Conservation (phyloP, 2,888 invertebrate species). For the Protodeltote pygarga region DNA sequence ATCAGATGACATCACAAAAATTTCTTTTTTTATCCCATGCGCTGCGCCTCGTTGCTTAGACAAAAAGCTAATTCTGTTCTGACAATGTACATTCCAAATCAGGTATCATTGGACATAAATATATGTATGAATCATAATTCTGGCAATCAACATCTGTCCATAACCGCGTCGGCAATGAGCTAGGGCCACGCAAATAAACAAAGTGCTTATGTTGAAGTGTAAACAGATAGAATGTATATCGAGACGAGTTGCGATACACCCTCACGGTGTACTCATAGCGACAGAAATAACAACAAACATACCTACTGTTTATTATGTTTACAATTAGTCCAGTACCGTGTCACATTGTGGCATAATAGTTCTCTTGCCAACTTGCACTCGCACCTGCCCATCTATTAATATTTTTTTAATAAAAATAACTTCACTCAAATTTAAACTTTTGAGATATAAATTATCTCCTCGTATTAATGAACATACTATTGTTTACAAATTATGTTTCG, state of each 20-base stretch:
- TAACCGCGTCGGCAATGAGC: constrained; percentile 65
- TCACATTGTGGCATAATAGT: constrained; percentile 67
- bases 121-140: constrained; percentile 74
- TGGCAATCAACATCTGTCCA: constrained; percentile 71
- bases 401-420: constrained; percentile 80
- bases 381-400: constrained; percentile 85
- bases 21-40: too few species aligned
- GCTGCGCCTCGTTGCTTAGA: too few species aligned
- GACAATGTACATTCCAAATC: constrained; percentile 63
- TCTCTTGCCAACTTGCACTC: constrained; percentile 75
- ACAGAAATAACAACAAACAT: constrained; percentile 63
- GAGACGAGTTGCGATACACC: constrained; percentile 2
- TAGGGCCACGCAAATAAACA: constrained; percentile 47
- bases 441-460: constrained; percentile 34
- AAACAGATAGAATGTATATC: constrained; percentile 34
- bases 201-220: constrained; percentile 49
- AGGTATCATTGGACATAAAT: constrained; percentile 67
- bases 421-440: constrained; percentile 48
- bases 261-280: constrained; percentile 49
- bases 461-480: constrained; percentile 28
- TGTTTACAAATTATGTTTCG: constrained; percentile 37
- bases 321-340: constrained; percentile 78
- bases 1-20: too few species aligned
- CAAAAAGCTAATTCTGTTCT: too few species aligned
- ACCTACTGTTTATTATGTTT: constrained; percentile 54